Evolutionary conservation across 2,113 vertebrate genomes (phyloP), one percentile per base, ranked within the genome.

Genomic region (Epinephelus cyanopodus): DNA sequence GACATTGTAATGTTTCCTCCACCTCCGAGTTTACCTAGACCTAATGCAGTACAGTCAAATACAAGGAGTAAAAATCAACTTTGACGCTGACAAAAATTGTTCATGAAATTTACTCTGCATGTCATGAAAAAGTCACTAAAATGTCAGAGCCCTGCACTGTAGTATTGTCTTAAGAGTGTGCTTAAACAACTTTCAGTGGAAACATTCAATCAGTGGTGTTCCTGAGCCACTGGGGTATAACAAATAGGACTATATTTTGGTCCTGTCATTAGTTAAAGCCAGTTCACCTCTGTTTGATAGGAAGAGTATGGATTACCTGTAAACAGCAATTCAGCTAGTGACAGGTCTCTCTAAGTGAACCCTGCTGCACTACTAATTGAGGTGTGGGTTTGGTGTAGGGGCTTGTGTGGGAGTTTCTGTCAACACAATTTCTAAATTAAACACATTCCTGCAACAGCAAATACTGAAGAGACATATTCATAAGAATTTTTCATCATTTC

Each of bases 351-450:
- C 17, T 68, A 19, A 60, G 60, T 84, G 75, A 90, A 54, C 60
- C 33, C 69, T 21, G 47, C 77, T 29, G 79, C 74, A 63, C 37
- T 62, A 60, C 61, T 88, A 88, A 93, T 79, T 90, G 85, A 92
- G 83, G 67, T 47, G 78, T 87, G 91, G 60, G 65, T 77, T 84
- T 74, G 77, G 74, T 77, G 78, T 77, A 65, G 66, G 73, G 73
- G 73, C 60, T 74, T 74, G 92, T 82, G 91, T 93, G 90, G 90
- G 89, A 85, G 89, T 88, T 83, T 89, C 70, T 88, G 86, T 91
- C 83, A 88, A 85, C 85, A 85, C 86, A 84, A 79, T 92, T 92
- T 91, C 92, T 79, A 92, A 91, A 92, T 92, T 79, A 94, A 92
- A 93, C 86, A 82, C 60, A 63, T 90, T 90, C 90, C 83, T 53